These are phyloP conservation scores for Python bivittatus DNA, from an alignment of 2,113 vertebrate species.

Conservation along the genomic window DNA sequence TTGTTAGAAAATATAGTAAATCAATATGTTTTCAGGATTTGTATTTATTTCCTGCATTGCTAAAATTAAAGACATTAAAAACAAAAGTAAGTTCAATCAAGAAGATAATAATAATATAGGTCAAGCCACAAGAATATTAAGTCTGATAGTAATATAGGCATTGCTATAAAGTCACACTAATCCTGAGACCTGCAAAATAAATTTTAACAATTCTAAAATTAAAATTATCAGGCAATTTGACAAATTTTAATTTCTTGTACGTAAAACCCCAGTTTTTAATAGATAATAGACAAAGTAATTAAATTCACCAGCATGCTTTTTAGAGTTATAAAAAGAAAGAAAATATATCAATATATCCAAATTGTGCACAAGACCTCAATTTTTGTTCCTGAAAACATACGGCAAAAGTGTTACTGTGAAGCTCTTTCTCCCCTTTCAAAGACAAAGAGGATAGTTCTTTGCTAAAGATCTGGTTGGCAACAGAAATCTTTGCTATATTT, in stretches of 20 bases:
- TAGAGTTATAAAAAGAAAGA: constrained; percentile 41
- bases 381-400: not conserved
- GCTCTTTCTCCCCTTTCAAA: not conserved
- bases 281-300: constrained; percentile 36
- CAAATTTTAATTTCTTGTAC: constrained; percentile 64
- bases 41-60: constrained; percentile 36
- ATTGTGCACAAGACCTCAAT: too few relatives aligned
- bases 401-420: not conserved
- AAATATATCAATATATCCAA: not conserved
- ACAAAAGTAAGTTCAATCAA: constrained; percentile 28
- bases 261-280: constrained; percentile 53
- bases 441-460: too few relatives aligned
- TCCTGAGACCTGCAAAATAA: constrained; percentile 27
- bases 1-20: not conserved
- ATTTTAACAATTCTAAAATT: not conserved
- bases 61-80: constrained; percentile 44
- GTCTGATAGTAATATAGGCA: constrained; percentile 5
- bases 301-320: constrained; percentile 30
- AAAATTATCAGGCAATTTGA: constrained; percentile 48
- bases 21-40: not conserved
- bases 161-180: not conserved
- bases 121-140: constrained; percentile 36
- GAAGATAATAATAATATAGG: constrained; percentile 43
- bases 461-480: not conserved
- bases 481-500: not conserved